phyloP scores from a whole-genome alignment of 2,113 vertebrate species.

The Aix galericulata region DNA sequence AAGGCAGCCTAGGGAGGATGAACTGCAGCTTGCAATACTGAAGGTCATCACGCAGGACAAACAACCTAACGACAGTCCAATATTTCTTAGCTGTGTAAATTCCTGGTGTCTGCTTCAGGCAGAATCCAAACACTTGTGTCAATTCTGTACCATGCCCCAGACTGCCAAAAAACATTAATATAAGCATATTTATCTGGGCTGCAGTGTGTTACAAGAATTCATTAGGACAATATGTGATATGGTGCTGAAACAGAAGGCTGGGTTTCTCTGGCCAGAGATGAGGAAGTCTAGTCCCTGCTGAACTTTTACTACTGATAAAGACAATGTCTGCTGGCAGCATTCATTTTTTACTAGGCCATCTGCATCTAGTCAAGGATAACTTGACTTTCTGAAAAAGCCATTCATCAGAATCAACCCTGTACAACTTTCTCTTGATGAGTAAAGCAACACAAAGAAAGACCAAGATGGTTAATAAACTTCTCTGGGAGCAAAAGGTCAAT shows the following conservation, averaged over 20 bases:
- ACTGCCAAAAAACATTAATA: conserved; percentile 70
- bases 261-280: conserved; percentile 69
- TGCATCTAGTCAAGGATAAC: conserved; percentile 84
- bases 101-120: conserved; percentile 52
- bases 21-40: neutral
- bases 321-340: conserved; percentile 78
- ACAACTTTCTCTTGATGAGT: conserved; percentile 67
- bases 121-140: conserved; percentile 60
- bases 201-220: conserved; percentile 75
- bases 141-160: conserved; percentile 73
- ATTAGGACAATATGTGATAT: conserved; percentile 79
- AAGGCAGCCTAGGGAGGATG: neutral
- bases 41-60: conserved; percentile 22
- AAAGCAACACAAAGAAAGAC: conserved; percentile 70
- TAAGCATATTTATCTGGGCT: conserved; percentile 75
- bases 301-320: conserved; percentile 83
- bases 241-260: conserved; percentile 82
- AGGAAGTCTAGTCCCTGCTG: conserved; percentile 80
- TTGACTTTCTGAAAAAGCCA: conserved; percentile 76
- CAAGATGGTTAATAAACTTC: conserved; percentile 76
- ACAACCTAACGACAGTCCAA: neutral
- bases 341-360: conserved; percentile 86
- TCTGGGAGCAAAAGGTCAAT: conserved; percentile 68
- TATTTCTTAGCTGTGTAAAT: conserved; percentile 47
- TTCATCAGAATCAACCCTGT: conserved; percentile 71